Conservation (phyloP, 2,888 invertebrate species). For the Drosophila mimetica region DNA sequence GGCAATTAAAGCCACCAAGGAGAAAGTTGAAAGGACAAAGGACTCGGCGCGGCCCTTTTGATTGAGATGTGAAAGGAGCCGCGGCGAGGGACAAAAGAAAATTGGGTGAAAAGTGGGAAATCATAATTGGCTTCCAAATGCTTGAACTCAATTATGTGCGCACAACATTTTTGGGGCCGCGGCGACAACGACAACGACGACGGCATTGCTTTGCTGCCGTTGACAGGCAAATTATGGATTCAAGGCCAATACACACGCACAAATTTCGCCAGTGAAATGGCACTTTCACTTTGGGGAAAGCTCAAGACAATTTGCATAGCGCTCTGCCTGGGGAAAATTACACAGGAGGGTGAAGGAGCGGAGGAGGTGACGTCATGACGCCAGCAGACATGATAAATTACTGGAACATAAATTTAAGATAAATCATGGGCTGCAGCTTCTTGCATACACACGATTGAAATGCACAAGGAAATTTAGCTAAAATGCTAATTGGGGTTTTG, state of each 20-base stretch:
- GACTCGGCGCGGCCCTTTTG: conserved; percentile 48
- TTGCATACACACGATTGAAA: conserved; percentile 37
- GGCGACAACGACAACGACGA: conserved; percentile 1
- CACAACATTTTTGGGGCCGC: conserved; percentile 53
- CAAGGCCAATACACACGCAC: conserved; percentile 62
- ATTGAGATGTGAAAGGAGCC: conserved; percentile 62
- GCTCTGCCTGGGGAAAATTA: conserved; percentile 22
- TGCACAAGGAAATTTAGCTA: conserved; percentile 31
- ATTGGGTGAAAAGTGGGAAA: conserved; percentile 65
- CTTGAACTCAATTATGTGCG: conserved; percentile 79
- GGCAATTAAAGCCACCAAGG: conserved; percentile 67
- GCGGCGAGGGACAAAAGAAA: conserved; percentile 39
- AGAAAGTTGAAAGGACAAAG: conserved; percentile 27
- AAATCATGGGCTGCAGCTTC: conserved; percentile 62
- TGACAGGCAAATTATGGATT: conserved; percentile 80
- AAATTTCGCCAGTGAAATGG: conserved; percentile 55
- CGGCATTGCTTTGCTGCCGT: conserved; percentile 53
- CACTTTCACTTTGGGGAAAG: conserved; percentile 69
- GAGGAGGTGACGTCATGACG: conserved; percentile 6
- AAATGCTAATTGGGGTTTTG: conserved; percentile 35
- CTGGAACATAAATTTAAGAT: conserved; percentile 75
- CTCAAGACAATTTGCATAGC: conserved; percentile 75
- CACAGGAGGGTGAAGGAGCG: conserved; percentile 4
- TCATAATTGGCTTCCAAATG: conserved; percentile 80
- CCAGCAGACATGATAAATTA: conserved; percentile 70